A percentile compares a stretch with the other conserved stretches of the same genome.
Conservation (phyloP, 2,888 invertebrate genomes). For the Gryllus longicercus region DNA sequence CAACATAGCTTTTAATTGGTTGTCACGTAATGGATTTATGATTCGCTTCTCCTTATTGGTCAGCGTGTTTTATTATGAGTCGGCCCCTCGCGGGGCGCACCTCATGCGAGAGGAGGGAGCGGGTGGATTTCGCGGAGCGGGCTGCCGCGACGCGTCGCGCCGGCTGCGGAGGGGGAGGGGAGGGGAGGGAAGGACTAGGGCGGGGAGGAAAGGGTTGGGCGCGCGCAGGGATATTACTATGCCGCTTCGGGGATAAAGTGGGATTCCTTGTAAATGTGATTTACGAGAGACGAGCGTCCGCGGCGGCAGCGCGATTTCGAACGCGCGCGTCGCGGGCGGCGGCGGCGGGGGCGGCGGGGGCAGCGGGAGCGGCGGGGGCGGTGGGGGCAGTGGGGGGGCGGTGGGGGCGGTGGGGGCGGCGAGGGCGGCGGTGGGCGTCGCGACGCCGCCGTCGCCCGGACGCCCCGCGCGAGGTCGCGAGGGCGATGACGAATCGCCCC, state of each 20-base stretch:
- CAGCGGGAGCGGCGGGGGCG: no score
- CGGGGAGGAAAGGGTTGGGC: neutral
- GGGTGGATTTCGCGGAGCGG: neutral
- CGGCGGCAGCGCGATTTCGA: slow-evolving; percentile 5
- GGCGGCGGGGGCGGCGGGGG: no score
- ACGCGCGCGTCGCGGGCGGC: neutral
- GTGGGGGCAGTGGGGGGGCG: no score
- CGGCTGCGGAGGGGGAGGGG: neutral
- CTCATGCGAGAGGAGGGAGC: neutral
- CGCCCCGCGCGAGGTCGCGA: no score
- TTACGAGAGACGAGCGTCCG: neutral
- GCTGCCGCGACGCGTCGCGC: no score
- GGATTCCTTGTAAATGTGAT: slow-evolving; percentile 17
- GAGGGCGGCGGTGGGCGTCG: no score
- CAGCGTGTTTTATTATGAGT: neutral
- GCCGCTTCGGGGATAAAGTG: slow-evolving; percentile 17
- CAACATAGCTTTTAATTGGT: slow-evolving; percentile 17
- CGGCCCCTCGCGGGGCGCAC: neutral
- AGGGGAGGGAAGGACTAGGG: neutral
- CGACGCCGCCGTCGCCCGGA: no score
- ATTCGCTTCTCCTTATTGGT: slow-evolving; percentile 4
- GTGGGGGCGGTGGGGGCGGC: no score
- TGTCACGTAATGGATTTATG: slow-evolving; percentile 17
- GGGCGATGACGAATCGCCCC: no score
- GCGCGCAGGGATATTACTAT: neutral